phyloP scores from a whole-genome alignment of 37 sponge, comb jelly and placozoan species.

The Diacarnus erythraeanus region DNA sequence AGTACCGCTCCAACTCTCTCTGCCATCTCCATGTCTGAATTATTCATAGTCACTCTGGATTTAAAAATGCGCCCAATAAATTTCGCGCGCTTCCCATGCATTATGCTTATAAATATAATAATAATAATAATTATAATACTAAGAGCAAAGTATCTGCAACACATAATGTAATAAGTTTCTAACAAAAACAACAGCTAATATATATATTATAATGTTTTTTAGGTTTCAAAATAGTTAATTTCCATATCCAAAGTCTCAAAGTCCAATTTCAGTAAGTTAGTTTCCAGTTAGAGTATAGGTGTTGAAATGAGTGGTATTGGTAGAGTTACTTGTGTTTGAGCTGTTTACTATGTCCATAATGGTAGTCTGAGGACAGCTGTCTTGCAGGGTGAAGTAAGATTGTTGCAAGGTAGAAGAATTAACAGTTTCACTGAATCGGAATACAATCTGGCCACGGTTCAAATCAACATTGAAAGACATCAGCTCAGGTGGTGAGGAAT shows the following conservation, averaged over 20 bases:
- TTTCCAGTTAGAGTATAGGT: constrained; percentile 57
- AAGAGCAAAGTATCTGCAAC: not conserved
- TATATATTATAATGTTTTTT: not conserved
- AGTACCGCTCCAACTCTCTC: constrained; percentile 67
- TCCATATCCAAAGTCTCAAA: not conserved
- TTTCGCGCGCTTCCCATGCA: not conserved
- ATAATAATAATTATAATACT: not conserved
- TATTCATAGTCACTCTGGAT: not conserved
- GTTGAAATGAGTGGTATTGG: constrained; percentile 18
- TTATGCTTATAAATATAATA: not conserved
- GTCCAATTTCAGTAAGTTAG: constrained; percentile 9
- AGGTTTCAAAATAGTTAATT: not conserved
- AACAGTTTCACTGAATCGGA: constrained; percentile 87
- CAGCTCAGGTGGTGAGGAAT: constrained; percentile 68
- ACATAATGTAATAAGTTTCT: constrained; percentile 1
- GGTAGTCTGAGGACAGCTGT: constrained; percentile 15
- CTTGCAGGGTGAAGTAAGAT: constrained; percentile 49
- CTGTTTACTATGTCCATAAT: not conserved
- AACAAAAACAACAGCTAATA: not conserved
- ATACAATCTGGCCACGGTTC: constrained; percentile 61
- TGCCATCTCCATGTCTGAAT: not conserved
- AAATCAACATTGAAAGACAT: constrained; percentile 64
- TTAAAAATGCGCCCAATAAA: not conserved
- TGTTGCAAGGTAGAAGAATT: constrained; percentile 44
- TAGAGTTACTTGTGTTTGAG: constrained; percentile 22